Conservation (phyloP, 2,113 vertebrate genomes). For the Henicopernis longicauda region DNA sequence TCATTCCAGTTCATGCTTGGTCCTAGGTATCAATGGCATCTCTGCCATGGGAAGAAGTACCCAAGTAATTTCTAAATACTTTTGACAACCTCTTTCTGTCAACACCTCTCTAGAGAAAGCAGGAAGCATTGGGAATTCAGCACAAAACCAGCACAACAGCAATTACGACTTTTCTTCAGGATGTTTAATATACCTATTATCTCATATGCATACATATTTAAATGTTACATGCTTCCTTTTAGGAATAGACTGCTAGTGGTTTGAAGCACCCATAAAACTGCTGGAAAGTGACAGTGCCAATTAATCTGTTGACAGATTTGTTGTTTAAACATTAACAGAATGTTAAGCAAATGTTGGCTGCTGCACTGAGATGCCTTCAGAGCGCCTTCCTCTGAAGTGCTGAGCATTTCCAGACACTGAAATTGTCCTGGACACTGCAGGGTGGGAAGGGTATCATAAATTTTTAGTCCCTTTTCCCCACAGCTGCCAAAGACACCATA, state of each 20-base stretch:
- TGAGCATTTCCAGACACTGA: neutral
- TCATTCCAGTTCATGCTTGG: neutral
- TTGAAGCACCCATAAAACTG: constrained; percentile 55
- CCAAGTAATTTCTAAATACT: neutral
- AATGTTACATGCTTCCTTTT: constrained; percentile 5
- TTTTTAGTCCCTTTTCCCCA: neutral
- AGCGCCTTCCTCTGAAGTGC: neutral
- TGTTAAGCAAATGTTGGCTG: constrained; percentile 45
- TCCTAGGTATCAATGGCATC: neutral
- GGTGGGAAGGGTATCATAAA: neutral
- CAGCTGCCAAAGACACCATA: neutral
- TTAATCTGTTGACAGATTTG: constrained; percentile 70
- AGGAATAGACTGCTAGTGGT: neutral
- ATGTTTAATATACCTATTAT: neutral
- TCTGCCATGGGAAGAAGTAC: neutral
- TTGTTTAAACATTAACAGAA: constrained; percentile 66
- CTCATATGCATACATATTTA: neutral
- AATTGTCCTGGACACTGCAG: neutral
- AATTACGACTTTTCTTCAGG: neutral
- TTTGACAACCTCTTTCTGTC: neutral
- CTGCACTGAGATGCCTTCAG: neutral
- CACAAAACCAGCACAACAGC: neutral
- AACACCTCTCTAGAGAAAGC: neutral
- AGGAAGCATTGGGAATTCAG: neutral
- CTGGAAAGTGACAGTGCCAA: constrained; percentile 56